A percentile compares a stretch with the other conserved stretches of the same genome.
Evolutionary conservation across 2,113 vertebrate genomes (phyloP).

Genomic region (Aptenodytes forsteri): DNA sequence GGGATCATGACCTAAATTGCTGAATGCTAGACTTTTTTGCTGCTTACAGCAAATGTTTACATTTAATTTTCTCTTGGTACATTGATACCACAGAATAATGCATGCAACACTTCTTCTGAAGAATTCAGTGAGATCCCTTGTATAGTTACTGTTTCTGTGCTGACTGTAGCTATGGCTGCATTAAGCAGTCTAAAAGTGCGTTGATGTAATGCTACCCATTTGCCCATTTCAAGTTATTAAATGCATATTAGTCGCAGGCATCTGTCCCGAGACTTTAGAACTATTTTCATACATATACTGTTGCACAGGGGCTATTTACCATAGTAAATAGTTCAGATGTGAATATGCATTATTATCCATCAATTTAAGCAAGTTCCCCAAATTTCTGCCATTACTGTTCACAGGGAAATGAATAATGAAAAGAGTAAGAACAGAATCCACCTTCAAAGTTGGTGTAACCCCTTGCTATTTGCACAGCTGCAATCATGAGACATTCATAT

Average conservation of each 20-base stretch:
- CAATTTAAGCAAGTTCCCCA: background rate
- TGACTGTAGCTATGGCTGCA: background rate
- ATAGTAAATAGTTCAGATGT: background rate
- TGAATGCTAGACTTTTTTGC: background rate
- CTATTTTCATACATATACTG: background rate
- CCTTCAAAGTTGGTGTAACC: constrained; percentile 40
- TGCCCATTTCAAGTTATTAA: background rate
- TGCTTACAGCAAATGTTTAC: constrained; percentile 22
- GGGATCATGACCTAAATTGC: constrained; percentile 3
- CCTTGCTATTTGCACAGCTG: constrained; percentile 57
- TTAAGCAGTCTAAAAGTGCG: background rate
- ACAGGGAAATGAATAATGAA: constrained; percentile 26
- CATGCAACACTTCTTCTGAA: background rate
- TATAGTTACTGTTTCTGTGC: background rate
- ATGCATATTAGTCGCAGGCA: background rate
- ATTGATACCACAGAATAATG: background rate
- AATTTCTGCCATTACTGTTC: constrained; percentile 10
- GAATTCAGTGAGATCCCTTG: background rate
- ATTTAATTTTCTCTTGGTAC: constrained; percentile 19
- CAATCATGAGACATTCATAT: constrained; percentile 66
- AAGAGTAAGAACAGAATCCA: constrained; percentile 2
- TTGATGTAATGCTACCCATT: background rate
- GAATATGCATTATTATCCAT: background rate
- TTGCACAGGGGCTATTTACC: background rate
- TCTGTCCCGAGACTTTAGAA: background rate